These are phyloP conservation scores for Corella eumyota DNA, from an alignment of 23 tunicate genomes.

Conservation along the genomic window DNA sequence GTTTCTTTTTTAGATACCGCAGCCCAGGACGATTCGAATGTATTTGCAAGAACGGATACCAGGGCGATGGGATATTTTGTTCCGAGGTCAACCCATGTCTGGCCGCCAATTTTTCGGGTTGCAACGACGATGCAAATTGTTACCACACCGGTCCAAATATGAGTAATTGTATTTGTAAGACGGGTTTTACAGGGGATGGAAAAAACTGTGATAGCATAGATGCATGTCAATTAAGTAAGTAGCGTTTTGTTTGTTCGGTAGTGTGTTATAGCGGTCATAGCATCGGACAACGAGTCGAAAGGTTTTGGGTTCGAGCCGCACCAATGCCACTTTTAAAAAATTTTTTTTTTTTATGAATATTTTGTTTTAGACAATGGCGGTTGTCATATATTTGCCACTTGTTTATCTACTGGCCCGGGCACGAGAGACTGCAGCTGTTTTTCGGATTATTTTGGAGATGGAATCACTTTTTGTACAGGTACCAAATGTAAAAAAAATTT, in stretches of 20 bases:
- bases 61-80: constrained; percentile 75
- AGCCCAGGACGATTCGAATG: constrained; percentile 52
- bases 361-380: constrained; percentile 49
- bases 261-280: too few species aligned
- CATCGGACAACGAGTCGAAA: too few species aligned
- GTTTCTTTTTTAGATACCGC: constrained; percentile 15
- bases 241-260: neutral
- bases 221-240: constrained; percentile 40
- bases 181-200: constrained; percentile 57
- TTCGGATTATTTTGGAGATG: constrained; percentile 47
- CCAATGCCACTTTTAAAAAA: constrained; percentile 3
- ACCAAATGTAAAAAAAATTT: too few species aligned
- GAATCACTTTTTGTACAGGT: constrained; percentile 41
- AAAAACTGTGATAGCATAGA: constrained; percentile 48
- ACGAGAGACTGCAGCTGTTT: constrained; percentile 28
- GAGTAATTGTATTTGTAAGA: constrained; percentile 50
- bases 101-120: constrained; percentile 4
- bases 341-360: neutral
- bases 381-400: constrained; percentile 45
- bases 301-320: neutral
- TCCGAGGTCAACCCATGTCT: constrained; percentile 63
- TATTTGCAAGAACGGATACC: constrained; percentile 55
- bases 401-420: constrained; percentile 44
- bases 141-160: constrained; percentile 48
- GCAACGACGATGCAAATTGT: constrained; percentile 42